A percentile compares a stretch with the other conserved stretches of the same genome.
Evolutionary conservation across 2,797 vertebrate species (phyloP).

Genomic region (Gobio occitaniae): DNA sequence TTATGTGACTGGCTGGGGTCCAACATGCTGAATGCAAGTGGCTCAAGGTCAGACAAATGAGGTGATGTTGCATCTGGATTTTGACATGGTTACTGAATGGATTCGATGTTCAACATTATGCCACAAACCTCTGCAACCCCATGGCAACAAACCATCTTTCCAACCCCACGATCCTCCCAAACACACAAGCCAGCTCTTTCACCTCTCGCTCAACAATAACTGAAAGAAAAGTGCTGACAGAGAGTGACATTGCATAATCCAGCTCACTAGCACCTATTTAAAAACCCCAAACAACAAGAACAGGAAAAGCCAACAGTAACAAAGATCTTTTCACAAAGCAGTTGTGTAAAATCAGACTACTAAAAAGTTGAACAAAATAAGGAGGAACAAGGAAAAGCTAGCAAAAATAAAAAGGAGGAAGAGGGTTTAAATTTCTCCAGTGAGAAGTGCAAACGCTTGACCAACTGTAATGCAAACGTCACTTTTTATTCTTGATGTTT

Average conservation of each 20-base stretch:
- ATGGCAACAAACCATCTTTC: neutral
- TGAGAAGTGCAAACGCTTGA: neutral
- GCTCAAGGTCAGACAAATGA: constrained; percentile 17
- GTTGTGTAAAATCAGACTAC: neutral
- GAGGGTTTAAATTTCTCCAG: neutral
- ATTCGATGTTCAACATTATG: neutral
- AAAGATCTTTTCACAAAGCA: constrained; percentile 3
- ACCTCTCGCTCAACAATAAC: neutral
- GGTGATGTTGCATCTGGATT: constrained; percentile 12
- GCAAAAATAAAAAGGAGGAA: constrained; percentile 1
- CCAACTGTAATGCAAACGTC: neutral
- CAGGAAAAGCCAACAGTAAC: constrained; percentile 31
- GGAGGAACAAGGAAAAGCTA: constrained; percentile 31
- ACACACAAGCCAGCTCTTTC: constrained; percentile 20
- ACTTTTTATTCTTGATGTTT: neutral
- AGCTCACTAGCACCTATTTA: constrained; percentile 35
- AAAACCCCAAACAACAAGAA: constrained; percentile 50
- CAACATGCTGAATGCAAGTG: neutral
- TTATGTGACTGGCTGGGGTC: no score
- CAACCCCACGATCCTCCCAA: neutral
- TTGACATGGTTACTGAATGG: neutral
- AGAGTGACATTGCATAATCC: constrained; percentile 71
- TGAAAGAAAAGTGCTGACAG: constrained; percentile 71
- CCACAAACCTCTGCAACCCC: constrained; percentile 16
- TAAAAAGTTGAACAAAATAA: neutral